phyloP scores from a whole-genome alignment of 2,888 invertebrate species.

The Polydesmus complanatus region DNA sequence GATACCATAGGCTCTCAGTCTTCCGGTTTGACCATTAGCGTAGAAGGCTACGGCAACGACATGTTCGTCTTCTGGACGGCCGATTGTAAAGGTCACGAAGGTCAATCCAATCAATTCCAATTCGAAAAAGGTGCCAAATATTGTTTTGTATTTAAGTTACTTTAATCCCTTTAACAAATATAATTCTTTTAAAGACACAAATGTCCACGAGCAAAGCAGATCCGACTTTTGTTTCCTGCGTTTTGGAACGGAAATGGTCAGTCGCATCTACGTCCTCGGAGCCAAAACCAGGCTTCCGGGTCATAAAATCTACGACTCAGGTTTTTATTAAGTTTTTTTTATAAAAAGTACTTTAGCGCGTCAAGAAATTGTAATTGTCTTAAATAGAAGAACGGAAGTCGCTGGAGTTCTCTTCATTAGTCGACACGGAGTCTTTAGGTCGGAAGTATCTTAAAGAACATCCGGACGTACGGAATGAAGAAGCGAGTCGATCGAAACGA shows the following conservation, averaged over 20 bases:
- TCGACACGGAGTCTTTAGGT: not conserved
- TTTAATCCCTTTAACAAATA: not conserved
- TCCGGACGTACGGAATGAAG: not conserved
- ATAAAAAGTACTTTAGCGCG: no score
- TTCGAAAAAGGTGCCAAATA: constrained; percentile 32
- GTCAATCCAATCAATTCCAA: constrained; percentile 30
- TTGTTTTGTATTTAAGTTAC: not conserved
- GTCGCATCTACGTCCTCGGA: constrained; percentile 50
- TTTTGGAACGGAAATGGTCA: constrained; percentile 52
- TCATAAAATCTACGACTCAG: constrained; percentile 53
- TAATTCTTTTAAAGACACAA: constrained; percentile 28
- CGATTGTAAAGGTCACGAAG: constrained; percentile 42
- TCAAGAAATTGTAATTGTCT: not conserved
- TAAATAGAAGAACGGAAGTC: not conserved
- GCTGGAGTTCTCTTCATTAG: not conserved
- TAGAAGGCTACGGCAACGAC: constrained; percentile 53
- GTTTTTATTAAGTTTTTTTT: constrained; percentile 33
- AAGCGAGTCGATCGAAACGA: constrained; percentile 14
- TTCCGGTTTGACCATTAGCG: constrained; percentile 43
- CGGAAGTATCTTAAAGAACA: not conserved
- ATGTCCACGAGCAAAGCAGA: constrained; percentile 36
- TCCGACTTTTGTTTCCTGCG: constrained; percentile 51
- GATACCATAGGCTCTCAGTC: constrained; percentile 48
- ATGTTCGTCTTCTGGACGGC: constrained; percentile 63
- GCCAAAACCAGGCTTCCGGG: constrained; percentile 56